phyloP scores from a whole-genome alignment of 2,797 vertebrate species.

The Dryobates pubescens region DNA sequence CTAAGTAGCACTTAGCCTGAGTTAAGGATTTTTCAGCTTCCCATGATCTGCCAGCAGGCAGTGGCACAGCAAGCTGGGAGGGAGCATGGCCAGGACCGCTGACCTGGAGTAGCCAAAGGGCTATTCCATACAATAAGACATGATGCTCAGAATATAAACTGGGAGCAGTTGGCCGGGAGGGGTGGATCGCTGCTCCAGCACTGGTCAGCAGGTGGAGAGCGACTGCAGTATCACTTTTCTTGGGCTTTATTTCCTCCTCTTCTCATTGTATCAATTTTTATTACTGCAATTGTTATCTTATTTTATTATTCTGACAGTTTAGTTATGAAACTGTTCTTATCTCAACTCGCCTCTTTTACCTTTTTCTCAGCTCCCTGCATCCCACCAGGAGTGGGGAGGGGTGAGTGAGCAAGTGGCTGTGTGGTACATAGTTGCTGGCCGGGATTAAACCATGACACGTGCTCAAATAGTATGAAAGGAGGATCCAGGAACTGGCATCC shows the following conservation, averaged over 20 bases:
- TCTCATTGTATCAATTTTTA: neutral
- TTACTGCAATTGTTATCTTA: neutral
- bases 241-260: no score
- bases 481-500: neutral
- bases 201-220: neutral
- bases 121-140: neutral
- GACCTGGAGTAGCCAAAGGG: neutral
- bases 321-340: neutral
- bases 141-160: neutral
- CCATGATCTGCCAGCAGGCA: neutral
- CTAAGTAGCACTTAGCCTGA: neutral
- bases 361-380: neutral
- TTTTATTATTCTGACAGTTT: neutral
- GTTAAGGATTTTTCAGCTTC: neutral
- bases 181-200: neutral
- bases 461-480: neutral
- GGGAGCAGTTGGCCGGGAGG: no score
- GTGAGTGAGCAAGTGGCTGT: neutral
- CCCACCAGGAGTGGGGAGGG: neutral
- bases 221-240: no score
- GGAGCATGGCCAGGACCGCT: neutral
- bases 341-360: neutral
- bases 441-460: neutral
- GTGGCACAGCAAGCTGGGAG: neutral
- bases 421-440: neutral